phyloP scores from a whole-genome alignment of 2,888 invertebrate species.

The Tigriopus californicus region DNA sequence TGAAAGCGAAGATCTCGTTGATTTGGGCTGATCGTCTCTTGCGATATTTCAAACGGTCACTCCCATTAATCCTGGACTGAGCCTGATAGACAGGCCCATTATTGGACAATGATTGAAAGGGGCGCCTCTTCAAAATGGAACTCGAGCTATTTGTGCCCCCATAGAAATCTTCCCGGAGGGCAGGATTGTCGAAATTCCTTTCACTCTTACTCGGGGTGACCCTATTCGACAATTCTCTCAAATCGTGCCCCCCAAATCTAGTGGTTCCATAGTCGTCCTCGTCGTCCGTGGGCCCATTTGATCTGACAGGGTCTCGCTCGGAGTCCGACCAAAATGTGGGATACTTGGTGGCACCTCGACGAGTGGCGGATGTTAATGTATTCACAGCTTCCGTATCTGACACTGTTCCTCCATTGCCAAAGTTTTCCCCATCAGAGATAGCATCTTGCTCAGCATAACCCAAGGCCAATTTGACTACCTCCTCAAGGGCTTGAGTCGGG shows the following conservation, averaged over 20 bases:
- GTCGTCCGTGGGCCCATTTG: too few relatives aligned
- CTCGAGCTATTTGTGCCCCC: not conserved
- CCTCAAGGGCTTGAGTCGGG: slow-evolving; percentile 1
- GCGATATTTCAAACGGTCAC: not conserved
- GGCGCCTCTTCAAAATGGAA: not conserved
- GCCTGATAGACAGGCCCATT: not conserved
- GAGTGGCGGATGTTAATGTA: too few relatives aligned
- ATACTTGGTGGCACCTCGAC: not conserved
- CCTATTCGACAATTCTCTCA: not conserved
- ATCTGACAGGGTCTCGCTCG: not conserved
- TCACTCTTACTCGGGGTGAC: not conserved
- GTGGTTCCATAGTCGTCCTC: too few relatives aligned
- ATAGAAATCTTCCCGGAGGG: slow-evolving; percentile 1
- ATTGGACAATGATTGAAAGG: not conserved
- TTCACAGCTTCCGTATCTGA: slow-evolving; percentile 8
- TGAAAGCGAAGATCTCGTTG: slow-evolving; percentile 9
- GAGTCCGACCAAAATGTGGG: slow-evolving; percentile 5
- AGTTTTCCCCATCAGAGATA: not conserved
- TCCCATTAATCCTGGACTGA: not conserved
- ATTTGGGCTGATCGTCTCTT: not conserved
- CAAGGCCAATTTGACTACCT: not conserved
- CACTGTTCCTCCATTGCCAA: too few relatives aligned
- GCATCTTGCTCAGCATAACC: slow-evolving; percentile 1
- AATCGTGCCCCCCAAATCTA: too few relatives aligned
- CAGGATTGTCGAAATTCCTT: not conserved